phyloP scores from a whole-genome alignment of 64 coral and sea anemone genomes.

The Astreopora myriophthalma region DNA sequence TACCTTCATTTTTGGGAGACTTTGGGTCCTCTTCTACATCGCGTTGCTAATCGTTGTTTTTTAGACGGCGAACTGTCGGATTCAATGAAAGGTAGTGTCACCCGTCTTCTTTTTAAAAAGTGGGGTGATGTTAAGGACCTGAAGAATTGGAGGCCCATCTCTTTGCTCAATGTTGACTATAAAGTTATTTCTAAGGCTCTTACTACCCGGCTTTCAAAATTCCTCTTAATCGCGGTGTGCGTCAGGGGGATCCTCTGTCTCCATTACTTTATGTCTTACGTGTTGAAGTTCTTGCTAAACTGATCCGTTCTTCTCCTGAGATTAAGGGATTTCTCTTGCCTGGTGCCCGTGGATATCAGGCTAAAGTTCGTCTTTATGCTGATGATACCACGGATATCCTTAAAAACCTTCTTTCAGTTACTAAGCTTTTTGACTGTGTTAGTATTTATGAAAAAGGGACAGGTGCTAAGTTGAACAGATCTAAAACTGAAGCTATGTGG shows the following conservation, averaged over 20 bases:
- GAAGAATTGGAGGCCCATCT: too few species aligned
- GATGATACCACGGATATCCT: constrained; percentile 11
- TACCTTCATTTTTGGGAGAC: constrained; percentile 28
- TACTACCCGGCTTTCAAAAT: background rate
- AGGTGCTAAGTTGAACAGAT: background rate
- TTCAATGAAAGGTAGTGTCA: background rate
- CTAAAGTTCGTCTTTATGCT: constrained; percentile 1
- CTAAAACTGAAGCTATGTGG: constrained; percentile 15
- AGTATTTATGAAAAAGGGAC: background rate
- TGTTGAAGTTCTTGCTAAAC: background rate
- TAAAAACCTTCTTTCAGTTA: background rate
- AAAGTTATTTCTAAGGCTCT: too few species aligned
- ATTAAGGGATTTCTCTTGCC: background rate
- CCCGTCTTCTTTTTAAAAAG: background rate
- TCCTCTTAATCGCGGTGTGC: background rate
- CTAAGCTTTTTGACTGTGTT: background rate
- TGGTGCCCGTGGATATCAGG: background rate
- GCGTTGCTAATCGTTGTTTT: background rate
- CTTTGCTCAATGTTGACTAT: background rate
- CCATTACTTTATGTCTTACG: background rate
- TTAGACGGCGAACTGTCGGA: background rate
- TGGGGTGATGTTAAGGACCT: too few species aligned
- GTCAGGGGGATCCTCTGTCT: constrained; percentile 16
- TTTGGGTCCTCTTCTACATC: background rate
- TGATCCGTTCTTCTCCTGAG: background rate